Evolutionary conservation across 2,797 vertebrate species (phyloP), one percentile per base, ranked within the genome.

Genomic region (Halcyon badia): DNA sequence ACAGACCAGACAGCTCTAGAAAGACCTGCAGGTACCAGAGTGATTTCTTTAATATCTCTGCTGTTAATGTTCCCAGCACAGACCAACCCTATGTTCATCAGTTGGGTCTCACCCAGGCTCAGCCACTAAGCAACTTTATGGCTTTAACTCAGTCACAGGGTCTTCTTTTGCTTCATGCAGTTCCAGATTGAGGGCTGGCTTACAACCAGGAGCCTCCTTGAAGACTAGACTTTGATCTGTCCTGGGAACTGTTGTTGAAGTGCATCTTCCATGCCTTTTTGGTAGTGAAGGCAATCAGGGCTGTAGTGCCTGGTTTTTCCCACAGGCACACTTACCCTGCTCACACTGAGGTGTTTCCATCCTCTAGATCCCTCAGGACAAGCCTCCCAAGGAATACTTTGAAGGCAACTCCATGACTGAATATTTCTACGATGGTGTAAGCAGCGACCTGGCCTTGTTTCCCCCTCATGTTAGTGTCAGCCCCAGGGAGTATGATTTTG

Each of bases 401-500:
- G 42, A 49, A 30, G 75, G 88, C 10, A 94, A 81, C n/a, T 93
- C 98, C 25, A 87, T 98, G 95, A 97, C 96, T 18, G 99, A 99
- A 91, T 98, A 98, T 95, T 98, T 98, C 95, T 92, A 96, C 0
- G 93, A 97, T 17, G 98, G 96, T 28, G 79, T 96, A 62, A 97
- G 17, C 26, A 96, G 93, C 0, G 11, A 96, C 31, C 16, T 91
- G 75, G 69, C 97, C 15, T 68, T 82, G 68, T 97, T 98, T 90
- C 97, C 97, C 33, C 95, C 96, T 3, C 98, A 98, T 2, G 92
- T 99, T 57, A 99, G 98, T 24, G 94, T 99, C 95, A 98, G 97
- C 68, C 98, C 99, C 5, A 90, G 49, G 2, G 98, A 99, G 66
- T 96, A 99, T 25, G 95, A 99, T 69, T 99, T 99, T 92, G 97